Evolutionary conservation across 2,888 invertebrate genomes (phyloP), one percentile per base, ranked within the genome.

Genomic region (Tipula vernalis): DNA sequence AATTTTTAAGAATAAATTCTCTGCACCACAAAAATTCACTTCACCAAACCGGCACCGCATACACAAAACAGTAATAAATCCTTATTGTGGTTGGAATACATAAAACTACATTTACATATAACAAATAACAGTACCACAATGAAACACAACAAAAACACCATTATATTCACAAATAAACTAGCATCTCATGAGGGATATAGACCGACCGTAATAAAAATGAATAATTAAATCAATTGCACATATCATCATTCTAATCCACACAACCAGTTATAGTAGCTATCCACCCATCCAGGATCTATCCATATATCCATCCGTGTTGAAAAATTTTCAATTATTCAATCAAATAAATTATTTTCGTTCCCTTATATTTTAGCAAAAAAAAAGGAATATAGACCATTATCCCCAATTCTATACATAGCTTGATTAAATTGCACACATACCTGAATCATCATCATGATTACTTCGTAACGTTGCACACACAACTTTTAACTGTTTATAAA

Each of bases 391-490:
- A 71, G 28, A 28, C 71, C 71, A 71, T 71, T 39, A 28, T 28
- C 28, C 51, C 51, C 51, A 6, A 18, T 57, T 15, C 51, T 15
- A 51, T 15, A 15, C 15, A 12, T 28, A 71, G n/a, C 8, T 28
- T 71, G 71, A 71, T 71, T 71, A 71, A 71, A 71, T 28, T 71
- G 10, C 71, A 10, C 28, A 71, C 71, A 71, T 89, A 92, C 95
- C 95, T 90, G 95, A 95, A 89, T 94, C 94, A 90, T 96, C 96
- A 90, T 96, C 95, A 89, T 95, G 95, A 88, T 95, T 95, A 36
- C 95, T 94, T 89, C 95, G 95, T 12, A 96, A 92, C 89, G 96
- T 96, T 88, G 95, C 93, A 88, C 95, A 95, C 87, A 96, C 91
- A 86, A 95, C 93, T 89, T 96, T 93, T 88, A 96, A 92, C 90